Evolutionary conservation across 23 tunicate genomes (phyloP).

Genomic region (Ciona savignyi): DNA sequence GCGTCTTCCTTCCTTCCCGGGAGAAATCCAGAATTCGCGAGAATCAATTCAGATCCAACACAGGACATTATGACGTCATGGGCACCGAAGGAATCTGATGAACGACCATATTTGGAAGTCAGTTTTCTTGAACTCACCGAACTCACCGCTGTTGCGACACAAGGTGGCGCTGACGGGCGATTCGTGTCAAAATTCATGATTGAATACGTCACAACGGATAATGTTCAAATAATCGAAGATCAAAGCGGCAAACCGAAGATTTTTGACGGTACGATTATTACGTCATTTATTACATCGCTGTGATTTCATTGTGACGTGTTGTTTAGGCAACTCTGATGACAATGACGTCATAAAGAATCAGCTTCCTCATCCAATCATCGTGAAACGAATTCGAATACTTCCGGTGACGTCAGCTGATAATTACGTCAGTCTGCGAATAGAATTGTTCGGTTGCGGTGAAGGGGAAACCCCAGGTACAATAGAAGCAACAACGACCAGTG

Average conservation of each 20-base stretch:
- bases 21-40: slow-evolving; percentile 39
- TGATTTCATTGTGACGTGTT: no score
- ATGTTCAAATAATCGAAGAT: slow-evolving; percentile 25
- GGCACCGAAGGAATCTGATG: slow-evolving; percentile 65
- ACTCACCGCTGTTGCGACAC: slow-evolving; percentile 65
- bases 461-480: slow-evolving; percentile 12
- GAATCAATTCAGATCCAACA: slow-evolving; percentile 12
- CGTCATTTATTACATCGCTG: no score
- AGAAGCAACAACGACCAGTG: slow-evolving; percentile 16
- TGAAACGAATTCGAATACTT: slow-evolving; percentile 33
- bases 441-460: slow-evolving; percentile 62
- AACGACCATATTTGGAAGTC: slow-evolving; percentile 49
- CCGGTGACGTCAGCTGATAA: slow-evolving; percentile 22
- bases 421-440: slow-evolving; percentile 49
- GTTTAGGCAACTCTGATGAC: slow-evolving; percentile 59
- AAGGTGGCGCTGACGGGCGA: slow-evolving; percentile 59
- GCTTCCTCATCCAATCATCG: slow-evolving; percentile 34
- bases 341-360: slow-evolving; percentile 23
- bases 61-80: slow-evolving; percentile 19
- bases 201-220: slow-evolving; percentile 37
- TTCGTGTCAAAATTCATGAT: slow-evolving; percentile 40
- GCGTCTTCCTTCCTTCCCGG: slow-evolving; percentile 50
- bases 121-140: slow-evolving; percentile 44
- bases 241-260: slow-evolving; percentile 17
- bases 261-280: slow-evolving; percentile 44